Evolutionary conservation across 2,888 invertebrate genomes (phyloP), one percentile per base, ranked within the genome.

Genomic region (Cyaniris semiargus): DNA sequence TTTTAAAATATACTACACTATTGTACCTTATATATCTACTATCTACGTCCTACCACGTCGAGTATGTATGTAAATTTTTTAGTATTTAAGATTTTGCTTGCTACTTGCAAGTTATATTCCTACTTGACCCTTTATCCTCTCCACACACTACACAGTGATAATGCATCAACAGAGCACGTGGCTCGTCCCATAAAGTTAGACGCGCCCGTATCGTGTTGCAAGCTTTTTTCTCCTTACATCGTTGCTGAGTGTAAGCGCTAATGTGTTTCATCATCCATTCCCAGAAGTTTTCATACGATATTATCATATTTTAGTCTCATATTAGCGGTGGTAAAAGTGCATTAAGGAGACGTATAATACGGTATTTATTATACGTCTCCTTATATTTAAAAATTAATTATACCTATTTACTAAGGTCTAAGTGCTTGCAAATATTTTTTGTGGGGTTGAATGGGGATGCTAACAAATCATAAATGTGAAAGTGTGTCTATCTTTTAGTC

Each of bases 211-310:
- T 81, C 82, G 76, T 72, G 80, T 80, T 83, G 85, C 85, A 83
- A 83, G 83, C 83, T 83, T 88, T 89, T 86, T 88, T 83, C 85
- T 84, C 83, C 83, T 85, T 85, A 83, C 86, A 87, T 89, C 87
- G 84, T 83, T 83, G 87, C 88, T 90, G 89, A 91, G 89, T 91
- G 89, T 89, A 88, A 86, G 90, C 88, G 89, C 89, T 90, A 91
- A 91, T 89, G 88, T 86, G 86, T 86, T 87, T 87, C 87, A 86
- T 89, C 89, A 90, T 88, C 87, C 90, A 90, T 88, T 89, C 89
- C 89, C 88, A 89, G 87, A 89, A 85, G 90, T 71, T 71, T 71
- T 21, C 38, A 71, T 71, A 71, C 38, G 38, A 71, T 71, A 71
- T 71, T 71, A 71, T 71, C 71, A 66, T 66, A 66, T 71, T 71